phyloP scores from a whole-genome alignment of 2,797 vertebrate species.

The Picus viridis region DNA sequence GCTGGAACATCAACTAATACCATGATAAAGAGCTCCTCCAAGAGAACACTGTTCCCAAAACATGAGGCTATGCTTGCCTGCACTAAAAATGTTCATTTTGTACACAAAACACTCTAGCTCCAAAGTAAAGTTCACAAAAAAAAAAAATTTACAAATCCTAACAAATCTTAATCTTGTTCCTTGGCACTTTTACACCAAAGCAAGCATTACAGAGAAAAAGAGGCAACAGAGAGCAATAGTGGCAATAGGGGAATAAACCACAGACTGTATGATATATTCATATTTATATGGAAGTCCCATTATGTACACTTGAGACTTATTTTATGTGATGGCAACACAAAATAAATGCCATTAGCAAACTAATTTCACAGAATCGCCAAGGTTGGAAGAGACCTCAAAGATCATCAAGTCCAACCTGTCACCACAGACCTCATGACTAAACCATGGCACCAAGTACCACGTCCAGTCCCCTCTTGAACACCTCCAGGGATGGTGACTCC shows the following conservation, averaged over 20 bases:
- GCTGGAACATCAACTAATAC: background rate
- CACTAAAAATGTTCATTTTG: background rate
- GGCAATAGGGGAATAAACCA: background rate
- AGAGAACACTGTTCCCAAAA: background rate
- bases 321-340: background rate
- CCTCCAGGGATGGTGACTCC: too few relatives aligned
- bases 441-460: too few relatives aligned
- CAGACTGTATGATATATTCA: background rate
- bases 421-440: too few relatives aligned
- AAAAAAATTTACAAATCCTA: background rate
- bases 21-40: background rate
- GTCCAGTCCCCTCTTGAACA: too few relatives aligned
- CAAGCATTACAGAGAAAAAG: background rate
- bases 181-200: background rate
- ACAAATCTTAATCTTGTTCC: background rate
- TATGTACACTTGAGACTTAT: background rate
- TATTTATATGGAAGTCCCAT: background rate
- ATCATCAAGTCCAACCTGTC: too few relatives aligned
- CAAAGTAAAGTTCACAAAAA: background rate
- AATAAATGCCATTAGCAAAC: background rate
- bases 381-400: too few relatives aligned
- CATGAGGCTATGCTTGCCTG: fast-evolving
- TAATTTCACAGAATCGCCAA: background rate
- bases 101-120: background rate
- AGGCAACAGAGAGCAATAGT: too few relatives aligned